Percentiles rank a stretch among this genome's conserved stretches.
Evolutionary conservation across 1,140 invertebrate genomes (phyloP).

Genomic region (Drosophila biarmipes): DNA sequence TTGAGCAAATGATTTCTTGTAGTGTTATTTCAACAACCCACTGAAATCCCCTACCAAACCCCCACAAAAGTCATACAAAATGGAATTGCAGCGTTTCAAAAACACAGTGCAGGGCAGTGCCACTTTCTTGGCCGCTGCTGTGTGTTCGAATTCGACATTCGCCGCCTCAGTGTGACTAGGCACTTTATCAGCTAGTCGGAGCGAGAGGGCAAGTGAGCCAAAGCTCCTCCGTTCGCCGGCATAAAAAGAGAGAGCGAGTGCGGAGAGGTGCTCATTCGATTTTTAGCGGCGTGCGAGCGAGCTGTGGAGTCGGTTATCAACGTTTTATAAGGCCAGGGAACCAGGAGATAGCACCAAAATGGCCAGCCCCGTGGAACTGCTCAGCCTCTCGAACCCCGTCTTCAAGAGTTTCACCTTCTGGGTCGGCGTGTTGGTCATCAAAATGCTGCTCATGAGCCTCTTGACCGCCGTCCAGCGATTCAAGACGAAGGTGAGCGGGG

Average conservation of each 20-base stretch:
- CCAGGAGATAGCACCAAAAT: conserved; percentile 20
- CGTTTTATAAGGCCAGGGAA: conserved; percentile 2
- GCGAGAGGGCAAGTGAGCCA: neutral
- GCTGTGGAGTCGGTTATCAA: neutral
- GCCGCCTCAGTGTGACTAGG: conserved; percentile 29
- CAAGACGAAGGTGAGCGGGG: conserved; percentile 86
- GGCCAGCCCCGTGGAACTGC: conserved; percentile 64
- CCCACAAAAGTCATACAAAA: no score
- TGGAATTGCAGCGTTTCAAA: no score
- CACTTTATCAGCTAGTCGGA: conserved; percentile 14
- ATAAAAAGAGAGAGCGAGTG: conserved; percentile 31
- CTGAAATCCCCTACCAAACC: no score
- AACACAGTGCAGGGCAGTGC: no score
- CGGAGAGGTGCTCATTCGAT: conserved; percentile 17
- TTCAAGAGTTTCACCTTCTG: conserved; percentile 87
- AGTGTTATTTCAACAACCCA: no score
- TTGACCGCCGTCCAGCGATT: conserved; percentile 86
- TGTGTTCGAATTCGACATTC: conserved; percentile 4
- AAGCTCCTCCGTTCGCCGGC: conserved; percentile 8
- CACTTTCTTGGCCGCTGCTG: neutral
- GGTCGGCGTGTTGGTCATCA: conserved; percentile 86
- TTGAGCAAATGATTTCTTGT: no score
- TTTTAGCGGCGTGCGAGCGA: conserved; percentile 8
- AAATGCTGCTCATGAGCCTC: conserved; percentile 86
- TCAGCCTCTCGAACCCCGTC: conserved; percentile 83